Conservation (phyloP, 2,888 invertebrate genomes). For the Lamellibrachia satsuma region DNA sequence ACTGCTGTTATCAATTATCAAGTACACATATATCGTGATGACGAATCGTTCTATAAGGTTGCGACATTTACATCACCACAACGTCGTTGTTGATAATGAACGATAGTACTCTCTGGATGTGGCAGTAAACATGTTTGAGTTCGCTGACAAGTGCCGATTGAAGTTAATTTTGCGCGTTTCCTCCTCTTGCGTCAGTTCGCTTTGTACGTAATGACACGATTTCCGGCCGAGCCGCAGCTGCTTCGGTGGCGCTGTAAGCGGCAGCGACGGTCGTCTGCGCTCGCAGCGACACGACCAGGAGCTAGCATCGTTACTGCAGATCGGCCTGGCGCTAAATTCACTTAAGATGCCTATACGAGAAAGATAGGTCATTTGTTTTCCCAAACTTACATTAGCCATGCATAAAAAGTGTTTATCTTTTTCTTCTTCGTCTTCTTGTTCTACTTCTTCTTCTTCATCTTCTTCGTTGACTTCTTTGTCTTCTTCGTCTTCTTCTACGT, state of each 20-base stretch:
- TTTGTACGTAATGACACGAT: constrained; percentile 6
- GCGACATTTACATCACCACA: not conserved
- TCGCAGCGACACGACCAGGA: not conserved
- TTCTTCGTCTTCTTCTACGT: no score
- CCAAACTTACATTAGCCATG: not conserved
- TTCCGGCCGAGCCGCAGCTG: constrained; percentile 1
- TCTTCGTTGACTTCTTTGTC: no score
- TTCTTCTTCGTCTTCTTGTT: no score
- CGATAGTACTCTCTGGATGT: not conserved
- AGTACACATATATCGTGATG: not conserved
- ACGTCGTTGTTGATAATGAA: not conserved
- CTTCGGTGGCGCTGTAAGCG: not conserved
- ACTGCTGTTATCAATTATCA: no score
- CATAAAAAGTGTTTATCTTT: no score
- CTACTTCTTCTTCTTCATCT: no score
- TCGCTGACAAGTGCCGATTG: not conserved
- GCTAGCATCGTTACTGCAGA: not conserved
- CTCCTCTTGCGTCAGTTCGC: constrained; percentile 9
- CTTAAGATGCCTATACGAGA: not conserved
- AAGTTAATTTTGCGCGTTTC: constrained; percentile 17
- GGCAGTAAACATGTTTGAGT: not conserved
- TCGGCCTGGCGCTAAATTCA: not conserved
- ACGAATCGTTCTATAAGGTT: not conserved
- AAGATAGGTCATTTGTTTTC: not conserved
- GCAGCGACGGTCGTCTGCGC: not conserved